Percentiles rank a stretch among this genome's conserved stretches.
These are phyloP conservation scores for Drosophila macrospina DNA, from an alignment of 2,888 invertebrate genomes.

Conservation along the genomic window DNA sequence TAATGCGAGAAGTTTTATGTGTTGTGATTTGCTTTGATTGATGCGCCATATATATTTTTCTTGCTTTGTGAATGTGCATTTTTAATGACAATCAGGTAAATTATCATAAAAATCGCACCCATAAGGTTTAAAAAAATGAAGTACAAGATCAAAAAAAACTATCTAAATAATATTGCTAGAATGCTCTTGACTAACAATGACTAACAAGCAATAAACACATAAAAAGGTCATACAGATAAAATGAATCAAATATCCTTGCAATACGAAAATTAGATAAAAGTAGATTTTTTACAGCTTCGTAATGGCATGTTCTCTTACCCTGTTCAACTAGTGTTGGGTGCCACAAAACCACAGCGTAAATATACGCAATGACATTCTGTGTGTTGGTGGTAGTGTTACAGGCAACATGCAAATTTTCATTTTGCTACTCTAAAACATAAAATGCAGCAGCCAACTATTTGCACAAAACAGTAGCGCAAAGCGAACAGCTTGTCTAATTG, in stretches of 20 bases:
- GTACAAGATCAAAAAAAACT: neutral
- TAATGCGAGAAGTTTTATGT: slow-evolving; percentile 80
- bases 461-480: slow-evolving; percentile 68
- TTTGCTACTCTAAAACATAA: slow-evolving; percentile 35
- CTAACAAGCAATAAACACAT: neutral
- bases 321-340: slow-evolving; percentile 24
- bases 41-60: slow-evolving; percentile 36
- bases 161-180: neutral
- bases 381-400: slow-evolving; percentile 26
- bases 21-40: slow-evolving; percentile 76
- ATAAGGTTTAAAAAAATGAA: neutral
- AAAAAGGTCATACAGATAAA: neutral
- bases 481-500: slow-evolving; percentile 85
- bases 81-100: slow-evolving; percentile 38
- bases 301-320: neutral
- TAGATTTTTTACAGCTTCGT: neutral
- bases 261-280: neutral
- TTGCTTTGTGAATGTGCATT: slow-evolving; percentile 14
- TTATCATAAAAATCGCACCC: slow-evolving; percentile 15
- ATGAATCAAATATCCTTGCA: neutral
- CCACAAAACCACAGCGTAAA: slow-evolving; percentile 53
- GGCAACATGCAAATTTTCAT: slow-evolving; percentile 75
- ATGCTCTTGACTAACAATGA: neutral
- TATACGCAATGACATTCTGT: slow-evolving; percentile 46
- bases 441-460: slow-evolving; percentile 74